Base-by-base conservation (phyloP, 2,888 invertebrate genomes). In the Oasisia sp. region DNA sequence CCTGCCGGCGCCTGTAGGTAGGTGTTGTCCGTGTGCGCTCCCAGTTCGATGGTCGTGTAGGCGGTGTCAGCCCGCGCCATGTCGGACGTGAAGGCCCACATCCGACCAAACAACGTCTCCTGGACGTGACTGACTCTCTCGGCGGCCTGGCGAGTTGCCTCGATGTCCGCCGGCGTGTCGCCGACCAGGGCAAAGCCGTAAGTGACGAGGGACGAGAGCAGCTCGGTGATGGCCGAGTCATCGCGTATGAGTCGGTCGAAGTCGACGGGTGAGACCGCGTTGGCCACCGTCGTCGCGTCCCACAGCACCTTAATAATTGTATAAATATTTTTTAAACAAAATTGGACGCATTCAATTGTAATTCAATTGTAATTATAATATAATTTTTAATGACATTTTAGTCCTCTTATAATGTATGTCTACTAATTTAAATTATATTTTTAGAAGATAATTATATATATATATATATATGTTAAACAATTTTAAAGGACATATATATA, bases 1-100 rank as follows among this genome's bases (percentile, higher is more conserved):
- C 98, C 98, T 91, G 97, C 97, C 0, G 98, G 97, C 95, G 98
- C 97, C 92, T 97, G 97, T 94, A 98, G 98, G 95, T 98, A 98
- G 0, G 98, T 98, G 92, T 97, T 98, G 95, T 98, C 98, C 4
- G 97, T 98, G 95, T 98, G 98, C 0, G 97, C 97, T 3, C 97
- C 97, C 0, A 98, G 96, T 32, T 97, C 97, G 4, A 97, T 96
- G 92, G 97, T 97, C 0, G 97, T 97, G 95, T 98, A 98, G 0
- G 98, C 98, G 0, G 98, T 97, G 94, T 98, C 98, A 0, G 97
- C 97, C 94, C 97, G 97, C 7, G 97, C 97, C 19, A 97, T 96
- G 90, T 95, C 93, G 9, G 32, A 97, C 97, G 97, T 97, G 94
- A 98, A 97, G 89, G 97, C 97, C 97, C 97, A 98, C 97, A 98